Percentiles rank a stretch among this genome's conserved stretches.
These are phyloP conservation scores for Sapajus apella DNA, from an alignment of 2,113 vertebrate genomes.

Conservation along the genomic window DNA sequence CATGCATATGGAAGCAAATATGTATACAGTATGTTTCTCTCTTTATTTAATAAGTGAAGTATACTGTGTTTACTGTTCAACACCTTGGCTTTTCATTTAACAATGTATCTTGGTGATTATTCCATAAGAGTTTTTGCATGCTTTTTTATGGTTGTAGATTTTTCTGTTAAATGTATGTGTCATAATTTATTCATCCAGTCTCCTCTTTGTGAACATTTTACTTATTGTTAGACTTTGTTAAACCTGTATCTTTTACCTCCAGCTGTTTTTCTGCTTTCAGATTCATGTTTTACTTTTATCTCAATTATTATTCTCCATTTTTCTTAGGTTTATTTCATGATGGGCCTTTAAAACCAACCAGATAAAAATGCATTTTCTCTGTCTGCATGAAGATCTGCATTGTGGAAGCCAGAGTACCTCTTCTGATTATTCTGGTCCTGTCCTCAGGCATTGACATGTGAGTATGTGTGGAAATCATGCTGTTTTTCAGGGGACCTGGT, in stretches of 20 bases:
- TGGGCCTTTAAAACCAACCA: background rate
- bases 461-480: background rate
- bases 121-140: background rate
- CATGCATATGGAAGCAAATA: background rate
- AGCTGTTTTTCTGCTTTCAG: slow-evolving; percentile 14
- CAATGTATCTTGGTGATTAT: background rate
- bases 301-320: background rate
- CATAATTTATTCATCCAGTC: background rate
- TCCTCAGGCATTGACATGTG: background rate
- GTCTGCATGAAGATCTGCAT: background rate
- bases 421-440: background rate
- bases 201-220: background rate
- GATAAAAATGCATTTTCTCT: background rate
- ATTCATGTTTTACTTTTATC: background rate
- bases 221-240: background rate
- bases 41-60: background rate
- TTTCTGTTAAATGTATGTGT: background rate
- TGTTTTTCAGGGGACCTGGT: background rate
- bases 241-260: background rate
- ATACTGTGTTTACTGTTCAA: background rate
- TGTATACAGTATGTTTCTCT: background rate
- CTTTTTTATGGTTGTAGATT: background rate
- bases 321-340: background rate
- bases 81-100: background rate
- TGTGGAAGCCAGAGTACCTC: background rate